These are phyloP conservation scores for Pelagia noctiluca DNA, from an alignment of 30 jellyfish, hydroid and myxozoan genomes.

Conservation along the genomic window DNA sequence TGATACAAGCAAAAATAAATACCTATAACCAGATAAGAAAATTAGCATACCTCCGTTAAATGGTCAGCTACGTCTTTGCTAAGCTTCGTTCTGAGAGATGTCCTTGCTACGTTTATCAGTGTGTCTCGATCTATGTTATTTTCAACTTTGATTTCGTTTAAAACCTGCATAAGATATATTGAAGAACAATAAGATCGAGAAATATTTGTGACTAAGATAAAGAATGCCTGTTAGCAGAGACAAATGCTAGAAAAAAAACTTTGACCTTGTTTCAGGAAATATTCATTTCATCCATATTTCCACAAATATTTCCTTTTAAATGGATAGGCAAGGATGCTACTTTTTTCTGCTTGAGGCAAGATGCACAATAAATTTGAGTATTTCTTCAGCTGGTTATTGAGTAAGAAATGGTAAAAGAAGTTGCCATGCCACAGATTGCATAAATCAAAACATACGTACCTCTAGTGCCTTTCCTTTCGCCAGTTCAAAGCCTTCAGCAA, in stretches of 20 bases:
- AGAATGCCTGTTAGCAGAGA: too few relatives aligned
- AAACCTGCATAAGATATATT: too few relatives aligned
- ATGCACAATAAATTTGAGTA: too few relatives aligned
- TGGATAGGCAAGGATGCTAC: too few relatives aligned
- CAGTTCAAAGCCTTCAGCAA: constrained; percentile 95
- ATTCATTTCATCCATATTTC: background rate
- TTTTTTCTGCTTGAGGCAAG: too few relatives aligned
- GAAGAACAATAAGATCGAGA: too few relatives aligned
- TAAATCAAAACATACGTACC: constrained; percentile 56
- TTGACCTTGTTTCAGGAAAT: background rate
- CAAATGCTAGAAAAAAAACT: background rate
- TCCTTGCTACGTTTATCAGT: constrained; percentile 95
- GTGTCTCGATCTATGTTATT: constrained; percentile 86
- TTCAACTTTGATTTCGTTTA: constrained; percentile 83
- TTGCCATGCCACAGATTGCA: background rate
- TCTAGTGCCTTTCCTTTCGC: constrained; percentile 91
- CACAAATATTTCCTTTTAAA: too few relatives aligned
- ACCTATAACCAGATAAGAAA: background rate
- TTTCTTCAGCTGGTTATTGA: too few relatives aligned
- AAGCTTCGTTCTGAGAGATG: constrained; percentile 96
- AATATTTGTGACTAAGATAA: too few relatives aligned
- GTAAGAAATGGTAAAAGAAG: too few relatives aligned
- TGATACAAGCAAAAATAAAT: too few relatives aligned
- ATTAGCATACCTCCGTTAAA: constrained; percentile 81
- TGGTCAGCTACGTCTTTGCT: constrained; percentile 93